Percentiles rank a stretch among this genome's conserved stretches.
phyloP scores from a whole-genome alignment of 2,113 vertebrate genomes.

The Saccopteryx bilineata region DNA sequence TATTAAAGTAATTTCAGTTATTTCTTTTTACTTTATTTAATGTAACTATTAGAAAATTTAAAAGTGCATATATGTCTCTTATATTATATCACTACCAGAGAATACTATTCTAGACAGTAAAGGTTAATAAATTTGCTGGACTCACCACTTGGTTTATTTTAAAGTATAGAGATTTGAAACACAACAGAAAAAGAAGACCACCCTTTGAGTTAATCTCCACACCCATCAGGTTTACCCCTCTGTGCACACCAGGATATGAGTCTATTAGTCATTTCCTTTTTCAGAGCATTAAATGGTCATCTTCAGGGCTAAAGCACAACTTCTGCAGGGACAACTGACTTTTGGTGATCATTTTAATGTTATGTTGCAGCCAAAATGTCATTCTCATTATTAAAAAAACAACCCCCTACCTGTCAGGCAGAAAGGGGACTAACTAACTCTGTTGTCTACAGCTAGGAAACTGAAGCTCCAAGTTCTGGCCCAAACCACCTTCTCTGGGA shows the following conservation, averaged over 20 bases:
- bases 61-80: not conserved
- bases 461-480: not conserved
- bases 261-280: not conserved
- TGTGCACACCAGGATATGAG: not conserved
- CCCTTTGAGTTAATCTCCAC: not conserved
- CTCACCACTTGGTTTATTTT: conserved; percentile 12
- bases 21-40: conserved; percentile 35
- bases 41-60: not conserved
- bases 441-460: not conserved
- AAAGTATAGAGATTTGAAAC: not conserved
- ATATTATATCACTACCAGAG: not conserved
- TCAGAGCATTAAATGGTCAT: not conserved
- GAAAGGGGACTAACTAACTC: not conserved
- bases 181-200: not conserved
- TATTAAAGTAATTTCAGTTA: not conserved
- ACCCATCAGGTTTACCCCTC: not conserved
- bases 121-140: not conserved
- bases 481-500: not conserved
- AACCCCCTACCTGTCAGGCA: not conserved
- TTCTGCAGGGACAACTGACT: not conserved
- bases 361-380: not conserved
- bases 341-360: not conserved
- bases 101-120: not conserved
- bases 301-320: not conserved
- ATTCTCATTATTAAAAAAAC: conserved; percentile 26